Evolutionary conservation across 2,113 vertebrate genomes (phyloP).

Genomic region (Abramis brama): DNA sequence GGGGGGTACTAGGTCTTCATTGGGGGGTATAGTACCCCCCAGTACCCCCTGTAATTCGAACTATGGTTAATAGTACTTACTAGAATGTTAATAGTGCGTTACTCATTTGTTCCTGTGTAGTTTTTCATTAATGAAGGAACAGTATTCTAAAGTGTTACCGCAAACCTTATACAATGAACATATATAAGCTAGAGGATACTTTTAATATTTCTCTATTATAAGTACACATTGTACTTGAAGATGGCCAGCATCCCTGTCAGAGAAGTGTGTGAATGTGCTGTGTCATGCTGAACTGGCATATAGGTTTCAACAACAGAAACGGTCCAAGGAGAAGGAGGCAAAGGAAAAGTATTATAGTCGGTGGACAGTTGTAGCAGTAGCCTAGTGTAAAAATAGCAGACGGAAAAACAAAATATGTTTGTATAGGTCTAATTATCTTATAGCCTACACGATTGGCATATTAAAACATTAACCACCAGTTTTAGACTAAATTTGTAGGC

Average conservation of each 20-base stretch:
- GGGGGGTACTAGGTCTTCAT: no score
- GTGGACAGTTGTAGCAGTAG: not conserved
- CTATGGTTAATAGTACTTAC: no score
- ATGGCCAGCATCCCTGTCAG: not conserved
- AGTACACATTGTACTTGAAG: not conserved
- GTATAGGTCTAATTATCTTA: not conserved
- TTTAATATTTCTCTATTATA: not conserved
- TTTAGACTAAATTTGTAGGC: not conserved
- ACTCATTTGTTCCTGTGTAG: no score
- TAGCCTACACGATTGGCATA: not conserved
- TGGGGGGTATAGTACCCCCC: no score
- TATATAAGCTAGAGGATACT: not conserved
- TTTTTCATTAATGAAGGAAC: no score
- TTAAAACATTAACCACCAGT: not conserved
- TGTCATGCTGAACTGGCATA: conserved; percentile 10
- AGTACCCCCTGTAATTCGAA: no score
- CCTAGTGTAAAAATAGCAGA: not conserved
- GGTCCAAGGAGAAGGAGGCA: not conserved
- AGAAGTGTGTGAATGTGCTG: not conserved
- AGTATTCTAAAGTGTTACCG: no score
- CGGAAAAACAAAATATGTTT: not conserved
- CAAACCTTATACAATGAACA: not conserved
- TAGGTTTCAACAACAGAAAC: not conserved
- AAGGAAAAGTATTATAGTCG: not conserved
- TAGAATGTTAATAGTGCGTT: no score